Evolutionary conservation across 2,113 vertebrate species (phyloP).

Genomic region (Channa argus): DNA sequence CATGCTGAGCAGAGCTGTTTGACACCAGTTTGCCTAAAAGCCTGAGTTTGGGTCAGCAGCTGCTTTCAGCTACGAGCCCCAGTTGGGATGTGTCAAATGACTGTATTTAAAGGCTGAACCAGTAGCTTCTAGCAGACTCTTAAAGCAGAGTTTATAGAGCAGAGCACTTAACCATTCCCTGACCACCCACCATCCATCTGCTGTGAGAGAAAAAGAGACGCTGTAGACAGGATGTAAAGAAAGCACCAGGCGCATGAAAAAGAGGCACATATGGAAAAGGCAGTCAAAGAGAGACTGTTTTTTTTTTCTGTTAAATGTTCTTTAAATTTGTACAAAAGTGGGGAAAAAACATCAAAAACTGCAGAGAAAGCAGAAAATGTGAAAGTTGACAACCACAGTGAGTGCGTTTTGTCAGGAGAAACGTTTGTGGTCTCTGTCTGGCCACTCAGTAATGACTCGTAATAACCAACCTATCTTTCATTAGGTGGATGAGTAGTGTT

Average conservation of each 20-base stretch:
- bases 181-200: slow-evolving; percentile 67
- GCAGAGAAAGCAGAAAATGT: slow-evolving; percentile 54
- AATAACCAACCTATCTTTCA: slow-evolving; percentile 58
- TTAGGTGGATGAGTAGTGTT: slow-evolving; percentile 23
- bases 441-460: slow-evolving; percentile 50
- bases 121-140: slow-evolving; percentile 89
- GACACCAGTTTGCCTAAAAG: slow-evolving; percentile 39
- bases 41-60: slow-evolving; percentile 55
- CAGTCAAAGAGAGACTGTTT: slow-evolving; percentile 7
- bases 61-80: slow-evolving; percentile 74
- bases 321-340: slow-evolving; percentile 64
- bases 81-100: slow-evolving; percentile 86
- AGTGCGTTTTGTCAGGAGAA: slow-evolving; percentile 65
- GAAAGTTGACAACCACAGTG: slow-evolving; percentile 55
- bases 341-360: slow-evolving; percentile 33
- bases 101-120: slow-evolving; percentile 95
- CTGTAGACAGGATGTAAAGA: slow-evolving; percentile 22
- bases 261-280: slow-evolving; percentile 35
- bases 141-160: slow-evolving; percentile 86
- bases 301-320: slow-evolving; percentile 39
- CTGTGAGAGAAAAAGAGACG: slow-evolving; percentile 13
- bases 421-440: slow-evolving; percentile 58
- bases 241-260: slow-evolving; percentile 7
- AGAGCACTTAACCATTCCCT: slow-evolving; percentile 90
- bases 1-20: slow-evolving; percentile 69